Base-by-base conservation (phyloP, 2,113 vertebrate genomes). In the Puntigrus tetrazona region DNA sequence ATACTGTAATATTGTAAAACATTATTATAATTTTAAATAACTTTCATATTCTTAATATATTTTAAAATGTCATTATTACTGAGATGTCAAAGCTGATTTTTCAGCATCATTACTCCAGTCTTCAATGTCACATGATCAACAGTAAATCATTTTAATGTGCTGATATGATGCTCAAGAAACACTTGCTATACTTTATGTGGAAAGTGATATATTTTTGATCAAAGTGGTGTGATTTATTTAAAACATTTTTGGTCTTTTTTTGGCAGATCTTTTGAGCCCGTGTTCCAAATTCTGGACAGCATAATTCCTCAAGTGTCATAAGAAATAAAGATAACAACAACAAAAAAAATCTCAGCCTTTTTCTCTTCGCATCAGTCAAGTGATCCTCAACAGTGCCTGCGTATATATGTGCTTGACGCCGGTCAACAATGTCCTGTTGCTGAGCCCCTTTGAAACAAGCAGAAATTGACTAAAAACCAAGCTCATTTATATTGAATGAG, bases 401-500 rank as follows among this genome's bases (percentile, higher is more conserved):
- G 8, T 63, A 31, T n/a, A n/a, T n/a, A n/a, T n/a, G n/a, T 36
- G 45, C 59, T 55, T 8, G 14, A 50, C 1, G 43, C 73, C 16
- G 70, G 76, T 83, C 38, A 36, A 77, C 77, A 82, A 70, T 43
- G 78, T 45, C 84, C 74, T 45, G 43, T 69, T 70, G 74, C 36
- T 83, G 74, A 84, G 45, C 70, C 79, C 61, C 81, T 77, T 86
- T 61, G 50, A 69, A 72, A 81, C 52, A 84, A 84, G 63, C 63
- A 27, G 47, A 81, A 77, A 82, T 61, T 73, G 70, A 84, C 43
- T 78, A 75, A 78, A 78, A 55, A 65, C 16, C 72, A 85, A 81
- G 31, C 78, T 82, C 82, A 85, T 86, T 77, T 55, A 65, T 74
- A 83, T 81, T 85, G 81, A 83, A 85, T 85, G 81, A 84, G 83